Evolutionary conservation across 2,797 vertebrate genomes (phyloP), one percentile per base, ranked within the genome.

Genomic region (Diceros bicornis): DNA sequence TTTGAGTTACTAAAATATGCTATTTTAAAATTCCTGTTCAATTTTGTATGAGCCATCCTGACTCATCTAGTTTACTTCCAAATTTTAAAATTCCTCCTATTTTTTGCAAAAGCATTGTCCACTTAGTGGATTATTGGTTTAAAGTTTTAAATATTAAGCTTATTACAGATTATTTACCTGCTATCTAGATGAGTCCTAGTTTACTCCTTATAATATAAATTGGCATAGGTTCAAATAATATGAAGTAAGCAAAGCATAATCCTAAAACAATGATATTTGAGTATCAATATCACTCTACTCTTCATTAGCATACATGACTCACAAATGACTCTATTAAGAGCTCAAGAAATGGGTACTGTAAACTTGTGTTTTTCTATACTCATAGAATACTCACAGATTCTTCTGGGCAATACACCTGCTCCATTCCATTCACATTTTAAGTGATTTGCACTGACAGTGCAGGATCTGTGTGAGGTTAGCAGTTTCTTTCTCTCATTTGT

Each of bases 61-160:
- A 66, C 21, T 94, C 83, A 52, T 1, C 23, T 92, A 44, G 34
- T 59, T 90, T 41, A 85, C 41, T 77, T 72, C 23, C 61, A 61
- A 81, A 81, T 62, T 77, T 77, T 62, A 21, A 17, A 82, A 12
- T 78, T 85, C 16, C 16, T 37, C 59, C 14, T 14, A 37, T 41
- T 44, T 90, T 95, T 66, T 27, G n/a, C 37, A 68, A 90, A 88
- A 82, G 17, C 41, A 88, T 79, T 82, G 10, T 69, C 77, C 8
- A 71, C 17, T 68, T 68, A 47, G 9, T 66, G 72, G 8, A 57
- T 52, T 44, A 79, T 62, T 55, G 66, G 20, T 32, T 88, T 68
- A 81, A 91, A 44, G 12, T 77, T 97, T 71, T 86, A 89, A 94
- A 72, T 81, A 94, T 47, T 86, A 96, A 85, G 41, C 20, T 61